Base-by-base conservation (phyloP, 2,888 invertebrate species). In the Sphinx pinastri region DNA sequence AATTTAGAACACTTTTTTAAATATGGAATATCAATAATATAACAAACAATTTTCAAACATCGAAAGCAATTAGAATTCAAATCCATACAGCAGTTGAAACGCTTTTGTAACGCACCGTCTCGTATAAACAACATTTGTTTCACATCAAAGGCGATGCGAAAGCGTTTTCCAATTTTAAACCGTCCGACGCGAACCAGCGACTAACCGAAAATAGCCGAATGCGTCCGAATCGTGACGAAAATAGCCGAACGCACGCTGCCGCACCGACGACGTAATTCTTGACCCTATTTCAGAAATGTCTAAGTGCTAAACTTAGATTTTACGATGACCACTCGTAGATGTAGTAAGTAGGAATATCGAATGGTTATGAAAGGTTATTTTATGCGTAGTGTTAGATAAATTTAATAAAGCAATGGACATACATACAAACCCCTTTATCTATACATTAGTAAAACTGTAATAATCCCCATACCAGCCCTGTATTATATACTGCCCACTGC, bases 271-370 rank as follows among this genome's bases (percentile, higher is more conserved):
- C 92, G 92, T 84, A 93, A 90, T 88, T 88, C 87, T 88, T 93
- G 93, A 93, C 92, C 93, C 92, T 92, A 92, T 91, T 93, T 85
- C 91, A 88, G 84, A 90, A 88, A 88, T 86, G 86, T 87, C 84
- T 87, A 83, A 83, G 79, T 82, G 84, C 85, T 87, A 87, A 81
- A 81, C 73, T 81, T 87, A 85, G 84, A 81, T 74, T 75, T 73
- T 73, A 76, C 73, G 77, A 77, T 76, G 71, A 72, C 76, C 79
- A 80, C 72, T 38, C 54, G 60, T 69, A 69, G 25, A 69, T 68
- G 63, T 63, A 63, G 19, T 63, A 49, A 63, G 63, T 60, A 47
- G 63, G 19, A 19, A 47, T 63, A 19, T 63, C 49, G 47, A n/a
- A n/a, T 13, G 8, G 19, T 63, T 63, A 49, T 47, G 60, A 63